These are phyloP conservation scores for Schlechtendalia chinensis DNA, from an alignment of 1,140 invertebrate genomes.

Conservation along the genomic window DNA sequence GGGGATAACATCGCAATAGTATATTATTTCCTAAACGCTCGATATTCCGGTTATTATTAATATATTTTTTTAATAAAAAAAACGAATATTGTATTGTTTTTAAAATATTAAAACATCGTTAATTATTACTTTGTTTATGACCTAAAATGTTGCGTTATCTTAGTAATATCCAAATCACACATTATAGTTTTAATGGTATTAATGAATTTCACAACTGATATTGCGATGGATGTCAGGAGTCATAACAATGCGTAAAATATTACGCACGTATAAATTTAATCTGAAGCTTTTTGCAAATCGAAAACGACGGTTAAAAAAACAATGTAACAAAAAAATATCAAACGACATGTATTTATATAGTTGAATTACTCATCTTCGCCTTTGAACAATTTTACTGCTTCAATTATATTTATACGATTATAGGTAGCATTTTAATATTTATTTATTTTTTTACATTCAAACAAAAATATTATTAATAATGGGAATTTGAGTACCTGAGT, in stretches of 20 bases:
- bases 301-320: background rate
- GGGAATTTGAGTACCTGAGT: no score
- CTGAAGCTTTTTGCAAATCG: background rate
- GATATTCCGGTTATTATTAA: slow-evolving; percentile 21
- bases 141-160: background rate
- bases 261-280: background rate
- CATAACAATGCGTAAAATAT: background rate
- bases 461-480: no score
- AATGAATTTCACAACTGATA: slow-evolving; percentile 10
- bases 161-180: no score
- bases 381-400: no score
- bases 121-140: slow-evolving; percentile 28
- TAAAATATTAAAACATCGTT: background rate
- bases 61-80: background rate
- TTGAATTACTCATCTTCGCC: no score
- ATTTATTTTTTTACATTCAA: no score
- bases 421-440: no score
- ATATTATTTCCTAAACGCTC: slow-evolving; percentile 5
- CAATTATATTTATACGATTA: no score
- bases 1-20: background rate
- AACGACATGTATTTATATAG: no score
- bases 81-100: background rate
- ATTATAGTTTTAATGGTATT: background rate
- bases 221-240: background rate
- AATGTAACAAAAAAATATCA: no score